Conservation (phyloP, 2,797 vertebrate species). For the Cygnus olor region DNA sequence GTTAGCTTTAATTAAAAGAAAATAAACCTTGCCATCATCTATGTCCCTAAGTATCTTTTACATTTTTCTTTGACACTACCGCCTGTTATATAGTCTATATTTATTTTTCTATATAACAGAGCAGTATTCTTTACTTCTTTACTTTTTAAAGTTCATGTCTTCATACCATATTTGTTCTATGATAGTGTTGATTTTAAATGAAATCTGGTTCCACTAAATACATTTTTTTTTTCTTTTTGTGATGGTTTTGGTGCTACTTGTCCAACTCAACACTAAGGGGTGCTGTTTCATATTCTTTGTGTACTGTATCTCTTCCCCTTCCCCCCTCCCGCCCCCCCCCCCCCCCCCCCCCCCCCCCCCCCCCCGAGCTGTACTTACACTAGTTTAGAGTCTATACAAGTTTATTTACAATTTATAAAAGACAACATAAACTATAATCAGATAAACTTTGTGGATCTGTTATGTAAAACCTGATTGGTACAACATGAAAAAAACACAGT, state of each 20-base stretch:
- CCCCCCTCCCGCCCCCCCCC: too few species aligned
- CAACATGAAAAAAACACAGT: conserved; percentile 43
- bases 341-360: too few species aligned
- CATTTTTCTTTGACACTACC: background rate
- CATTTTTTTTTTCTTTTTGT: background rate
- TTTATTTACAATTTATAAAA: background rate
- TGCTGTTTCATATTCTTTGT: conserved; percentile 40
- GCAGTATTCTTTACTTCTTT: background rate
- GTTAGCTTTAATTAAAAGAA: background rate
- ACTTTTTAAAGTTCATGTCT: background rate
- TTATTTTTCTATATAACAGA: background rate
- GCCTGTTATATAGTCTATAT: background rate
- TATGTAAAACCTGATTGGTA: conserved; percentile 33
- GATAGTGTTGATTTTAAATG: background rate
- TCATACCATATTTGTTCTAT: background rate
- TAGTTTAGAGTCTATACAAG: background rate
- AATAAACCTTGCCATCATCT: background rate
- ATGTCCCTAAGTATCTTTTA: background rate
- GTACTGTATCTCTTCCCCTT: too few species aligned
- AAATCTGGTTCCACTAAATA: background rate
- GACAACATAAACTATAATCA: conserved; percentile 22
- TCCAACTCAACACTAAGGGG: conserved; percentile 20
- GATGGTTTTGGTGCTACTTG: background rate
- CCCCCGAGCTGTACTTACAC: background rate
- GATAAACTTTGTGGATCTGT: conserved; percentile 37